Evolutionary conservation across 1,140 invertebrate genomes (phyloP).

Genomic region (Leptinotarsa lineolata): DNA sequence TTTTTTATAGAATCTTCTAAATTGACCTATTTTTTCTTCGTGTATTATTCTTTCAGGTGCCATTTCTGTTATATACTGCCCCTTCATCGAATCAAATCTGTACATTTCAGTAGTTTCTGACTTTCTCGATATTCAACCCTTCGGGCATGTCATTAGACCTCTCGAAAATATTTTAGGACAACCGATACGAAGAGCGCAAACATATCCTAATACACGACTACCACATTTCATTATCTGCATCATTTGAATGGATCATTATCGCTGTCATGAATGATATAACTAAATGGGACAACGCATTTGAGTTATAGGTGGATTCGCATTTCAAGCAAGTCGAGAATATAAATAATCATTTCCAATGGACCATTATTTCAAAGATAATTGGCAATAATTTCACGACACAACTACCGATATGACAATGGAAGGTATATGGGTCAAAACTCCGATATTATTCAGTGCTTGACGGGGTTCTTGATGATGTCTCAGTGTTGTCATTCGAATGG

Average conservation of each 20-base stretch:
- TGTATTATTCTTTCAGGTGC: too few species aligned
- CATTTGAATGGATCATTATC: not conserved
- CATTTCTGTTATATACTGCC: too few species aligned
- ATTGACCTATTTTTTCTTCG: too few species aligned
- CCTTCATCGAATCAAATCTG: too few species aligned
- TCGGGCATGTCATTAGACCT: too few species aligned
- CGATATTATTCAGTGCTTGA: conserved; percentile 1
- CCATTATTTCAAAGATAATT: conserved; percentile 9
- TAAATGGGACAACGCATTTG: not conserved
- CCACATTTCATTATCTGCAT: not conserved
- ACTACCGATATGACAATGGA: not conserved
- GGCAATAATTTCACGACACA: not conserved
- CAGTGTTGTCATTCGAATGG: too few species aligned
- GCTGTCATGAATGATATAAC: not conserved
- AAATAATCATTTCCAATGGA: not conserved
- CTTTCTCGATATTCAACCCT: too few species aligned
- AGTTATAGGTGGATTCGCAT: not conserved
- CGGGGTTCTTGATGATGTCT: not conserved
- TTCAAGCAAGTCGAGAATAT: conserved; percentile 1
- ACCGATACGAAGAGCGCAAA: too few species aligned
- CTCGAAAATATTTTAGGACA: too few species aligned
- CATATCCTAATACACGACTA: not conserved
- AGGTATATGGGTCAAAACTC: not conserved
- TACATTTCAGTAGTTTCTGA: too few species aligned
- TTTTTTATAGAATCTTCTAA: too few species aligned